Conservation (phyloP, 2,113 vertebrate species). For the Clarias magur region DNA sequence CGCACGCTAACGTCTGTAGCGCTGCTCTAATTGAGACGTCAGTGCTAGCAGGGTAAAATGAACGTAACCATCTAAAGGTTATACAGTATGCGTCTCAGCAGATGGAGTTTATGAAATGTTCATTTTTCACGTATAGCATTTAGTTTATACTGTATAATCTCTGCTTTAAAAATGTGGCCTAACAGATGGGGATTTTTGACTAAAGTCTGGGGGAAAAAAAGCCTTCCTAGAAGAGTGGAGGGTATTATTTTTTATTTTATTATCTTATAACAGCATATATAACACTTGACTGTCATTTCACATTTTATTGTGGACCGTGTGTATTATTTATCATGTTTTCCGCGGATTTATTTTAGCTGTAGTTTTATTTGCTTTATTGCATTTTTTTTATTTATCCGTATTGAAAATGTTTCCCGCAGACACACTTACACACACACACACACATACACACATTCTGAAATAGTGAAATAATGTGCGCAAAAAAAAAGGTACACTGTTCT, state of each 20-base stretch:
- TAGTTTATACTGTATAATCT: background rate
- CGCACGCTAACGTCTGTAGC: constrained; percentile 64
- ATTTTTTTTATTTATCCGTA: too few species aligned
- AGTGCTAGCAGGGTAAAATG: constrained; percentile 61
- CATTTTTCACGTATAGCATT: background rate
- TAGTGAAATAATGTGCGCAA: too few species aligned
- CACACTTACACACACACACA: too few species aligned
- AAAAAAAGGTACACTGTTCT: too few species aligned
- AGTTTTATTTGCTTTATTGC: too few species aligned
- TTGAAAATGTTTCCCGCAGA: too few species aligned
- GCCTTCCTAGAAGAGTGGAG: background rate
- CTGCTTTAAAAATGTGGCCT: background rate
- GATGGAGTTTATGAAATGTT: background rate
- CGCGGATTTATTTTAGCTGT: too few species aligned
- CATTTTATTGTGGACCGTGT: background rate
- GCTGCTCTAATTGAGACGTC: constrained; percentile 77
- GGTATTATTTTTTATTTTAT: background rate
- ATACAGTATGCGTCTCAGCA: background rate
- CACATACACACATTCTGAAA: too few species aligned
- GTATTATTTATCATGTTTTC: background rate
- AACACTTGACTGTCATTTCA: background rate
- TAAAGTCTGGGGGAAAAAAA: background rate
- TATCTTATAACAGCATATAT: background rate
- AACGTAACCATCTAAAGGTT: background rate
- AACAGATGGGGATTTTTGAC: background rate